Base-by-base conservation (phyloP, 2,797 vertebrate genomes). In the Mallotus villosus region DNA sequence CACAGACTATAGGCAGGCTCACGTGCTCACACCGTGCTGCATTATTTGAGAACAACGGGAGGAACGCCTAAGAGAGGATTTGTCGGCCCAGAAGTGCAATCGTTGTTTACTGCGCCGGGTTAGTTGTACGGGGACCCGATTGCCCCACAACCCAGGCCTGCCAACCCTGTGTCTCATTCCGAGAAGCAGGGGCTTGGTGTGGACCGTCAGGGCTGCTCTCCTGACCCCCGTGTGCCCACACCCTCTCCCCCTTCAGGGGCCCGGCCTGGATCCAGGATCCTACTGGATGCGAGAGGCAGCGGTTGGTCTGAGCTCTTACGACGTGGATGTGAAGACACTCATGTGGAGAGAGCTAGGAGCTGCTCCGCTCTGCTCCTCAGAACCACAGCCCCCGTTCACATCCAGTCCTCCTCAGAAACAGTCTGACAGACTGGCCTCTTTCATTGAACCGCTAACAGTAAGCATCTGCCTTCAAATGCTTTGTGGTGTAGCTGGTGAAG, bases 401-500 rank as follows among this genome's bases (percentile, higher is more conserved):
- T 65, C 3, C n/a, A 22, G n/a, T n/a, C 61, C 3, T 69, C 81
- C 82, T 63, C 63, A 57, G 41, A 67, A 34, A 70, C 62, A 60
- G 21, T 74, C 66, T 21, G 16, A 69, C 65, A 51, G 17, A 59
- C 46, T 69, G 74, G 74, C 80, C 72, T 81, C 75, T 79, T 81
- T 86, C 72, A 84, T 88, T 85, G 80, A 82, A 86, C 65, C 62
- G 71, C 78, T 85, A 88, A 87, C 68, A 58, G 77, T 73, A 83
- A 87, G 78, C 85, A 87, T 87, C 75, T 88, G 85, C 73, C 79
- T 68, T 53, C 21, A 74, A 81, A 24, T 34, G 24, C 17, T 60
- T 76, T 76, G 77, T 63, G 80, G 63, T 60, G 34, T 55, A 6
- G 75, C 68, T 74, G 60, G 46, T 68, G 63, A 21, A 69, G 49